Conservation (phyloP, 2,113 vertebrate genomes). For the Riparia riparia region DNA sequence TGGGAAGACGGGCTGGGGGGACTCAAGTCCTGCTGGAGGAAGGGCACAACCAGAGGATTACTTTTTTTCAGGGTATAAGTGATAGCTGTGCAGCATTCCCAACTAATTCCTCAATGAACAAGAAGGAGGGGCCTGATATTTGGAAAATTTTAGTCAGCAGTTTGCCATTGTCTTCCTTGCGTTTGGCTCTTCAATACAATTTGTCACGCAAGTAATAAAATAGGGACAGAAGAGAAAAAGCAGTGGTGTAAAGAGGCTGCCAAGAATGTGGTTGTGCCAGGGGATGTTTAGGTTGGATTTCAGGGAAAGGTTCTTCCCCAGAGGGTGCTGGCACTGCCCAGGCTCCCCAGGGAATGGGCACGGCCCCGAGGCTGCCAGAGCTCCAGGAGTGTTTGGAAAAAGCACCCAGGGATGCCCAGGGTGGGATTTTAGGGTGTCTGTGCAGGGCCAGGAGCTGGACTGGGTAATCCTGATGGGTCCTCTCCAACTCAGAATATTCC, state of each 20-base stretch:
- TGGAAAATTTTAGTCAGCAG: background rate
- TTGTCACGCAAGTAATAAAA: background rate
- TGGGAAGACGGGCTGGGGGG: background rate
- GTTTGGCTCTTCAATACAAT: background rate
- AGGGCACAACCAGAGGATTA: background rate
- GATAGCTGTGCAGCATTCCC: background rate
- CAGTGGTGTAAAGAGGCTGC: background rate
- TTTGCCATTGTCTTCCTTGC: background rate
- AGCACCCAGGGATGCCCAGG: background rate
- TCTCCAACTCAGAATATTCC: background rate
- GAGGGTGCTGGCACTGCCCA: background rate
- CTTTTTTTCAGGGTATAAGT: background rate
- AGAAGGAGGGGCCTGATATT: background rate
- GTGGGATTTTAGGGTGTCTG: background rate
- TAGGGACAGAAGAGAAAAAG: background rate
- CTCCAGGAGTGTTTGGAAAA: background rate
- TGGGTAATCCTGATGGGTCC: accelerated
- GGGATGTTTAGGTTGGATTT: accelerated
- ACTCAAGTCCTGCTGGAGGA: background rate
- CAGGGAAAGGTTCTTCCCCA: background rate
- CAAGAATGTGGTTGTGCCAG: background rate
- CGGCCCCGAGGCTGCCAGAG: background rate
- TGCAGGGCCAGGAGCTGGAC: accelerated
- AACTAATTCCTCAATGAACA: accelerated
- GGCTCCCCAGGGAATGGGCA: background rate